A percentile compares a stretch with the other conserved stretches of the same genome.
phyloP scores from a whole-genome alignment of 2,888 invertebrate species.

The Brachylomia viminalis region DNA sequence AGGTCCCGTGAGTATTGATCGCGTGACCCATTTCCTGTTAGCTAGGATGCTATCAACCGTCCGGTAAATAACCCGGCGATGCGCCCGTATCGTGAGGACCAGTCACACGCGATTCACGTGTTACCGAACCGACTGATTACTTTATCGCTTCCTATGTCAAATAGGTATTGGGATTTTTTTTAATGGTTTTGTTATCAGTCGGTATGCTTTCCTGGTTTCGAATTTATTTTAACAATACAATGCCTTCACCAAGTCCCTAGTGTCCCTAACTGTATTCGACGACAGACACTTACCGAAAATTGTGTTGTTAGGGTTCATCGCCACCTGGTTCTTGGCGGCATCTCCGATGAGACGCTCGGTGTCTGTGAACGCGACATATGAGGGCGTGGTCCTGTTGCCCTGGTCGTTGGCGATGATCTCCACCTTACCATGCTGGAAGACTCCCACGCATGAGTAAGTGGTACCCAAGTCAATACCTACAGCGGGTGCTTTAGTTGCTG shows the following conservation, averaged over 20 bases:
- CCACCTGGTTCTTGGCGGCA: slow-evolving; percentile 95
- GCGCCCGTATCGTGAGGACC: background rate
- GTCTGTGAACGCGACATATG: slow-evolving; percentile 96
- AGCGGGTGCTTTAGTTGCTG: slow-evolving; percentile 93
- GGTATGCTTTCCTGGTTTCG: slow-evolving; percentile 7
- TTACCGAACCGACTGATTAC: background rate
- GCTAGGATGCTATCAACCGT: slow-evolving; percentile 29
- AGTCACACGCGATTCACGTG: slow-evolving; percentile 33
- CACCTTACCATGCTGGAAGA: slow-evolving; percentile 97
- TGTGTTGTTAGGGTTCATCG: slow-evolving; percentile 97
- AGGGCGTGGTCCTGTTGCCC: slow-evolving; percentile 97
- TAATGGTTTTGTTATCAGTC: background rate
- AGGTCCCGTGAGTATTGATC: slow-evolving; percentile 45
- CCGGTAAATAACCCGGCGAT: slow-evolving; percentile 14
- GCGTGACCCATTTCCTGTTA: slow-evolving; percentile 45
- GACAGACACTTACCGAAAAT: slow-evolving; percentile 92
- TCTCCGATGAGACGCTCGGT: slow-evolving; percentile 96
- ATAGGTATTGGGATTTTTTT: background rate
- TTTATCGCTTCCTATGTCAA: slow-evolving; percentile 35
- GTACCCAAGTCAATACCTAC: slow-evolving; percentile 99
- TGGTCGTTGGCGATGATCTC: slow-evolving; percentile 98
- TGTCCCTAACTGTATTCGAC: background rate
- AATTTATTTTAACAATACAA: background rate
- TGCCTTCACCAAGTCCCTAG: background rate
- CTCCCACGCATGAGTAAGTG: slow-evolving; percentile 98